phyloP scores from a whole-genome alignment of 1,140 invertebrate species.

The Sinella curviseta region DNA sequence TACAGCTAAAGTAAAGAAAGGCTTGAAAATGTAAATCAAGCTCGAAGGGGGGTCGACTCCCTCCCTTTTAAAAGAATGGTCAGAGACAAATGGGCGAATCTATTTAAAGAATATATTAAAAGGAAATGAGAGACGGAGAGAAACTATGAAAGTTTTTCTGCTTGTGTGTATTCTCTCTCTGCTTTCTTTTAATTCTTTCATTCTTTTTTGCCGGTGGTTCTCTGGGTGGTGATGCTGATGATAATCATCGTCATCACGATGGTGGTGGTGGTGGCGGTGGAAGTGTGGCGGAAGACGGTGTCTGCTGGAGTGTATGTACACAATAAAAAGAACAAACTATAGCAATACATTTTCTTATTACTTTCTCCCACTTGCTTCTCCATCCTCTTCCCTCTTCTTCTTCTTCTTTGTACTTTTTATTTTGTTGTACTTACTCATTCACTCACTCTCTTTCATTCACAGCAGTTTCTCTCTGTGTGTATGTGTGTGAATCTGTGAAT shows the following conservation, averaged over 20 bases:
- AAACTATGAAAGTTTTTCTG: neutral
- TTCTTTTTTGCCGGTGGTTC: neutral
- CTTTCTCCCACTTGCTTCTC: no score
- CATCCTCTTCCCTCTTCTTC: no score
- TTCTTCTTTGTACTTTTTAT: no score
- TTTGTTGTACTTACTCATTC: neutral
- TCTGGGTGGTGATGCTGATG: no score
- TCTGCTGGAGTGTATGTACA: no score
- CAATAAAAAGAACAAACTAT: neutral
- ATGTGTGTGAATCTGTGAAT: no score
- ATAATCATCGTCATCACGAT: no score
- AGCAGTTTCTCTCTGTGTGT: neutral
- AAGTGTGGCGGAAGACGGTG: no score
- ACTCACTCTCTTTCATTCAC: neutral
- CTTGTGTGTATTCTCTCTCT: neutral
- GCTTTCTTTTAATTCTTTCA: neutral
- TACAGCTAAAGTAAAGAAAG: no score
- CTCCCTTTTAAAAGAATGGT: neutral
- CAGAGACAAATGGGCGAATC: slow-evolving; percentile 11
- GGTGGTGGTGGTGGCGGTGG: no score
- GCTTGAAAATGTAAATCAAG: neutral
- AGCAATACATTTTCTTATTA: no score
- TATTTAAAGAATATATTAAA: slow-evolving; percentile 16
- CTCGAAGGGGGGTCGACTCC: neutral
- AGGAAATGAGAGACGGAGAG: neutral